Evolutionary conservation across 2,888 invertebrate genomes (phyloP).

Genomic region (Dryococelus australis): DNA sequence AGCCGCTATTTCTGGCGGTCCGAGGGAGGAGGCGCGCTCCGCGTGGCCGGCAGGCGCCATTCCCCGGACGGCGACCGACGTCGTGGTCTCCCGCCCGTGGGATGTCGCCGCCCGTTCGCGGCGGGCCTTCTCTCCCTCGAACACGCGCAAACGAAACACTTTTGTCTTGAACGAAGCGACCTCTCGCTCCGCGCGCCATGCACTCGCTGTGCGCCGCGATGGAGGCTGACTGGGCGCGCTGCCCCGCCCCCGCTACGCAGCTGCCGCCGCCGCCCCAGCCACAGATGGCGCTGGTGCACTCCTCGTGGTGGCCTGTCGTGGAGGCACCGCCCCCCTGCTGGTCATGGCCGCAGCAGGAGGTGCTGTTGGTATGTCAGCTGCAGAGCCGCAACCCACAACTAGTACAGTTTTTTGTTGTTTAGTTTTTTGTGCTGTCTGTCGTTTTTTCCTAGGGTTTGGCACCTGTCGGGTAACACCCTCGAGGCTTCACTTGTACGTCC

Average conservation of each 20-base stretch:
- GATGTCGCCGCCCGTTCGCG: slow-evolving; percentile 56
- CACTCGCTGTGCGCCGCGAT: slow-evolving; percentile 28
- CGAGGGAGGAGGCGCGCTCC: slow-evolving; percentile 62
- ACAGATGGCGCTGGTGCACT: slow-evolving; percentile 70
- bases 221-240: slow-evolving; percentile 54
- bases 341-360: neutral
- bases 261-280: slow-evolving; percentile 29
- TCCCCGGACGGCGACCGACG: slow-evolving; percentile 48
- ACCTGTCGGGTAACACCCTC: too few relatives aligned
- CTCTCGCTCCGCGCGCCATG: neutral
- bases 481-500: too few relatives aligned
- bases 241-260: slow-evolving; percentile 60
- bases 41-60: slow-evolving; percentile 60
- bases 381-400: neutral
- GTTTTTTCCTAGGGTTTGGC: too few relatives aligned
- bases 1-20: slow-evolving; percentile 55
- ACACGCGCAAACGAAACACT: neutral
- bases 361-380: neutral
- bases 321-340: slow-evolving; percentile 55
- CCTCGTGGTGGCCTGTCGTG: slow-evolving; percentile 59
- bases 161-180: slow-evolving; percentile 21
- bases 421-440: neutral
- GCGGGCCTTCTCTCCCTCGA: neutral
- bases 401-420: neutral
- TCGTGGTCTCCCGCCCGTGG: slow-evolving; percentile 57